Conservation (phyloP, 2,888 invertebrate genomes). For the Cotesia congregata region DNA sequence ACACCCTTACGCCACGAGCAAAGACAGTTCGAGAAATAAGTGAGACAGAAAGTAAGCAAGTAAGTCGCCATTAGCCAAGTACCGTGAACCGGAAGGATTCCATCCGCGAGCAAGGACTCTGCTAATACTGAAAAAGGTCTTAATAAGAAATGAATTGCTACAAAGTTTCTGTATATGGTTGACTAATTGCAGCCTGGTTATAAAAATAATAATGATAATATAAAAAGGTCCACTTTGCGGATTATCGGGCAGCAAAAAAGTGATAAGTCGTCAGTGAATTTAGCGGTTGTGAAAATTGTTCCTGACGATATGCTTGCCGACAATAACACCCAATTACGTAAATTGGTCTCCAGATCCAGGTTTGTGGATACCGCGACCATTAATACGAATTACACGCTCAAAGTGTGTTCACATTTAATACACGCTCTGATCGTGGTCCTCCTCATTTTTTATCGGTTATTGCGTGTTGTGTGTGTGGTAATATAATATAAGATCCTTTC, state of each 20-base stretch:
- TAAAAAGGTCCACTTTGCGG: neutral
- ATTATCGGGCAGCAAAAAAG: neutral
- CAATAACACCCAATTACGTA: slow-evolving; percentile 54
- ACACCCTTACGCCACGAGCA: neutral
- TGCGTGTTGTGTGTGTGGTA: neutral
- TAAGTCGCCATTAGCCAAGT: slow-evolving; percentile 45
- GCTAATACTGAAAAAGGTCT: slow-evolving; percentile 20
- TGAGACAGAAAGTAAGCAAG: slow-evolving; percentile 20
- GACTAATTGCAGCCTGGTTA: neutral
- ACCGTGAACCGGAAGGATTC: slow-evolving; percentile 38
- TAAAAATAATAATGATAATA: neutral
- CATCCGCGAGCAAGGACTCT: slow-evolving; percentile 37
- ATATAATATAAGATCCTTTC: neutral
- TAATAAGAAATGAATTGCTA: slow-evolving; percentile 9
- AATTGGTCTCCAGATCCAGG: slow-evolving; percentile 41
- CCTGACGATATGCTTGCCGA: slow-evolving; percentile 21
- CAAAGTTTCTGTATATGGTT: neutral
- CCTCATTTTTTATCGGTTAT: neutral
- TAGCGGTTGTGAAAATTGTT: slow-evolving; percentile 22
- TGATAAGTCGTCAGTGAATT: slow-evolving; percentile 18
- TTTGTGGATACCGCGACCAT: slow-evolving; percentile 44
- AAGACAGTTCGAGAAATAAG: slow-evolving; percentile 20
- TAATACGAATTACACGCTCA: slow-evolving; percentile 53
- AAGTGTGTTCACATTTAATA: slow-evolving; percentile 36
- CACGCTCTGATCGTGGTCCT: slow-evolving; percentile 2